These are phyloP conservation scores for Sarcophilus harrisii DNA, from an alignment of 2,797 vertebrate species.

Conservation along the genomic window DNA sequence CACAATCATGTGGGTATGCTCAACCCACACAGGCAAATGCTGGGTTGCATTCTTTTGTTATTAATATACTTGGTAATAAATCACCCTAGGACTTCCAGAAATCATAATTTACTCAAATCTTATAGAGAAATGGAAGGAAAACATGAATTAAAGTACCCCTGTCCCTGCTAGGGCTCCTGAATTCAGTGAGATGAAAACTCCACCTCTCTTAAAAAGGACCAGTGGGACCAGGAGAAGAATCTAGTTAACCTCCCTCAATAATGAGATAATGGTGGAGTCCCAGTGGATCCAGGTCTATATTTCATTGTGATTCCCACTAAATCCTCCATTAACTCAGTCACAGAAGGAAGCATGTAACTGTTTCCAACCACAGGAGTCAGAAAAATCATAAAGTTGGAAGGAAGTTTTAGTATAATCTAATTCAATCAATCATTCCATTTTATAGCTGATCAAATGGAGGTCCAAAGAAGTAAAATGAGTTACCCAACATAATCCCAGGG, in stretches of 20 bases:
- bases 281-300: neutral
- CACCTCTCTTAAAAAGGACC: neutral
- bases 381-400: neutral
- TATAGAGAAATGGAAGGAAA: neutral
- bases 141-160: neutral
- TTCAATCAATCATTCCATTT: neutral
- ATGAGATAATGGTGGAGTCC: neutral
- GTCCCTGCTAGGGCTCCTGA: neutral
- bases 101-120: neutral
- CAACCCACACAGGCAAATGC: slow-evolving; percentile 38
- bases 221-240: neutral
- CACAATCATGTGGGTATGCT: neutral
- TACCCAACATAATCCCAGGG: neutral
- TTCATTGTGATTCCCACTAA: neutral
- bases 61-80: slow-evolving; percentile 40
- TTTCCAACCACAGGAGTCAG: neutral
- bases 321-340: neutral
- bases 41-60: slow-evolving; percentile 48
- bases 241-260: neutral
- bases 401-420: neutral
- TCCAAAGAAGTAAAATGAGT: neutral
- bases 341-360: slow-evolving; percentile 15
- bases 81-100: neutral
- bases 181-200: neutral
- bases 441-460: neutral